Evolutionary conservation across 2,113 vertebrate genomes (phyloP).

Genomic region (Dasyurus viverrinus): DNA sequence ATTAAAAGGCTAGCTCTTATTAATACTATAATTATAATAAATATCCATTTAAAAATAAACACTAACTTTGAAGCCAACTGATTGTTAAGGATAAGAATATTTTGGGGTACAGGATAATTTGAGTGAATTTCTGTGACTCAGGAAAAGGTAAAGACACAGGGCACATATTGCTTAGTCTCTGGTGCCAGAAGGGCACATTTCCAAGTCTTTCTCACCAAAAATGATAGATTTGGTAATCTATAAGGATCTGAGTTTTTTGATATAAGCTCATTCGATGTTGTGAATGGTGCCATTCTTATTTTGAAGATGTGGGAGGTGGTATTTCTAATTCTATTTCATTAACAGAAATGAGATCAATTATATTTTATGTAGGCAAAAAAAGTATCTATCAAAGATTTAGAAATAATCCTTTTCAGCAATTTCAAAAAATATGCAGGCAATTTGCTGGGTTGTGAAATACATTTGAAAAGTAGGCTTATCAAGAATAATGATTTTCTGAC

Average conservation of each 20-base stretch:
- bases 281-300: not conserved
- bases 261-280: not conserved
- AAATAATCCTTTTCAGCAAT: conserved; percentile 59
- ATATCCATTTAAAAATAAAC: not conserved
- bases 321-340: conserved; percentile 68
- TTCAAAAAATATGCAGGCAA: conserved; percentile 64
- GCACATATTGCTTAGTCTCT: not conserved
- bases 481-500: conserved; percentile 72
- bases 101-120: not conserved
- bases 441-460: conserved; percentile 69
- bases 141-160: not conserved
- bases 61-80: not conserved
- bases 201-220: not conserved
- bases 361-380: conserved; percentile 61
- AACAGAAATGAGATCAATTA: conserved; percentile 56
- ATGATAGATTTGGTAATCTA: not conserved
- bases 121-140: not conserved
- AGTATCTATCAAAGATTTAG: conserved; percentile 61
- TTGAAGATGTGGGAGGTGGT: not conserved
- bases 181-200: not conserved
- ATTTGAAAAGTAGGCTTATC: conserved; percentile 73
- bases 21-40: not conserved
- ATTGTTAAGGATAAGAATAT: not conserved
- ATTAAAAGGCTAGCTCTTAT: not conserved
- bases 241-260: not conserved